phyloP scores from a whole-genome alignment of 2,888 invertebrate genomes.

The Onthophagus sagittarius region DNA sequence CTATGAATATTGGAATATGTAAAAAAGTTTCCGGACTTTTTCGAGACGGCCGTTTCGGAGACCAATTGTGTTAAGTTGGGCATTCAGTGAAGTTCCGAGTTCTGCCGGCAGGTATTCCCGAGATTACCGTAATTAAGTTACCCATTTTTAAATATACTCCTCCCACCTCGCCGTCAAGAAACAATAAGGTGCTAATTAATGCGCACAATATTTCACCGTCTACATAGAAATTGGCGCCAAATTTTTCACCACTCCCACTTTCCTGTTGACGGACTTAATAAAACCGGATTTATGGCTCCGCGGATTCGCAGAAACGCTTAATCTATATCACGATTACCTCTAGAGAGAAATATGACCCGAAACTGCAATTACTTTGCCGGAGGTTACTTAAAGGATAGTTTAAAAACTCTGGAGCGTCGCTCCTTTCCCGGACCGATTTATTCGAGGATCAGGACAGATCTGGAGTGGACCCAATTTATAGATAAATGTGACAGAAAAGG shows the following conservation, averaged over 20 bases:
- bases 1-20: conserved; percentile 13
- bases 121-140: conserved; percentile 10
- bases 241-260: not conserved
- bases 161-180: not conserved
- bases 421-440: not conserved
- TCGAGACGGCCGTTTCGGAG: not conserved
- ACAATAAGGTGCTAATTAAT: not conserved
- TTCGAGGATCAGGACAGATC: not conserved
- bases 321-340: not conserved
- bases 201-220: not conserved
- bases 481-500: not conserved
- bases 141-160: conserved; percentile 7
- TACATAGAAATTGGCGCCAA: not conserved
- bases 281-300: not conserved
- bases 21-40: conserved; percentile 9
- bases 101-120: not conserved
- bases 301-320: not conserved
- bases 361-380: not conserved
- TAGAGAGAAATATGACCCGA: not conserved
- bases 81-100: not conserved
- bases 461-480: not conserved
- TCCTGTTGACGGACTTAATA: not conserved
- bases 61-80: not conserved
- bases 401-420: not conserved
- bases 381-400: not conserved